phyloP scores from a whole-genome alignment of 2,113 vertebrate species.

The Macrotus californicus region DNA sequence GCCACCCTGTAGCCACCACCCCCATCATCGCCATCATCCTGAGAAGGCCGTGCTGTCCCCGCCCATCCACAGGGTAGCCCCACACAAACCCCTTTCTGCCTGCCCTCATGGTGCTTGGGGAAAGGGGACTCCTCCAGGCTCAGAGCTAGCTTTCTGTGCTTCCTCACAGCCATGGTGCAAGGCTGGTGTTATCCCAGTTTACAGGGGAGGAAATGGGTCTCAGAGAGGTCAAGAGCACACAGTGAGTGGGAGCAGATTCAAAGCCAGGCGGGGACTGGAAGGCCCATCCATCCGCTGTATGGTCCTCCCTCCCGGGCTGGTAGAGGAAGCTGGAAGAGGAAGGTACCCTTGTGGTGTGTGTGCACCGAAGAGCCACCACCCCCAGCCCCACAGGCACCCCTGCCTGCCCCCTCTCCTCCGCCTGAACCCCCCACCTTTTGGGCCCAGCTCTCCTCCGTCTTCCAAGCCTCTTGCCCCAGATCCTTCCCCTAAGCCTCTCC shows the following conservation, averaged over 20 bases:
- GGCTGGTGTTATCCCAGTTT: neutral
- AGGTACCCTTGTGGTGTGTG: neutral
- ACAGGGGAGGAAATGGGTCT: neutral
- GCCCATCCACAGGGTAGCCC: neutral
- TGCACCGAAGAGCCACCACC: neutral
- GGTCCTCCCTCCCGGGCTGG: neutral
- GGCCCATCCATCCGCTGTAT: neutral
- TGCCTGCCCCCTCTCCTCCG: neutral
- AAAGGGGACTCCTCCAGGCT: neutral
- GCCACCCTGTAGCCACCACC: neutral
- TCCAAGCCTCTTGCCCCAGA: neutral
- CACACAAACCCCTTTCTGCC: neutral
- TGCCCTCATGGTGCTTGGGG: neutral
- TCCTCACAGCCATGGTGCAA: neutral
- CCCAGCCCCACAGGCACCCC: neutral
- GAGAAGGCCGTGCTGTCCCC: neutral
- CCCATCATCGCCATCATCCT: fast-evolving
- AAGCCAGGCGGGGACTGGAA: neutral
- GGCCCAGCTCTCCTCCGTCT: neutral
- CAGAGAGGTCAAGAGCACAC: neutral
- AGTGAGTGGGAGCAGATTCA: neutral
- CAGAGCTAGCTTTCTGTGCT: neutral
- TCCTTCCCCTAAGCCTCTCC: neutral
- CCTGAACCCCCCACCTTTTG: neutral
- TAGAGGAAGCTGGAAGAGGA: too few species aligned